Evolutionary conservation across 2,113 vertebrate species (phyloP).

Genomic region (Eurypyga helias): DNA sequence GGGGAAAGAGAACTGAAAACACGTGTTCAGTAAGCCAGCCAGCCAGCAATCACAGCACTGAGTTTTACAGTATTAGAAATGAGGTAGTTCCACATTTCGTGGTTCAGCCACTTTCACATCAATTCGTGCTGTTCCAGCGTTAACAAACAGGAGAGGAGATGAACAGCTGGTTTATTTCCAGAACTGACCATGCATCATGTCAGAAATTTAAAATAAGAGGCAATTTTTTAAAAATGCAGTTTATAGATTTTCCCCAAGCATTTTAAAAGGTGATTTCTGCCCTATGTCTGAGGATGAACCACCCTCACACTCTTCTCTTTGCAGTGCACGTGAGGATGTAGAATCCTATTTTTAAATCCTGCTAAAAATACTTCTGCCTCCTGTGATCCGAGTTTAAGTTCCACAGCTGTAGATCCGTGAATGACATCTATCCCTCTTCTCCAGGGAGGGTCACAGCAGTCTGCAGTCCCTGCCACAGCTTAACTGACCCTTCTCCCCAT

Average conservation of each 20-base stretch:
- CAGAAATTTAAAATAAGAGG: neutral
- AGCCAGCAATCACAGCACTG: neutral
- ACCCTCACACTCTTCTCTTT: neutral
- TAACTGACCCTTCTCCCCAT: neutral
- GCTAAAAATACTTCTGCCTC: slow-evolving; percentile 8
- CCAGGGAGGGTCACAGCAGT: neutral
- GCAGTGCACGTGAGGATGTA: neutral
- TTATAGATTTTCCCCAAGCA: neutral
- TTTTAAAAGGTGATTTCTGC: neutral
- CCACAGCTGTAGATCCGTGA: neutral
- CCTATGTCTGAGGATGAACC: neutral
- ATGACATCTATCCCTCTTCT: neutral
- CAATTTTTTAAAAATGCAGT: neutral
- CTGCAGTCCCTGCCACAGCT: neutral
- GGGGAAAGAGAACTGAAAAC: neutral
- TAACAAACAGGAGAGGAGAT: neutral
- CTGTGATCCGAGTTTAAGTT: neutral
- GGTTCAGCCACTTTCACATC: neutral
- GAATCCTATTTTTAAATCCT: slow-evolving; percentile 33
- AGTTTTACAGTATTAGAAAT: neutral
- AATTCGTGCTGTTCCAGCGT: neutral
- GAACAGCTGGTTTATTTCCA: neutral
- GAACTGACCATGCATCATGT: neutral
- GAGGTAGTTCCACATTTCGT: neutral
- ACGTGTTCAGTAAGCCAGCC: neutral